Evolutionary conservation across 2,113 vertebrate genomes (phyloP).

Genomic region (Mellivora capensis): DNA sequence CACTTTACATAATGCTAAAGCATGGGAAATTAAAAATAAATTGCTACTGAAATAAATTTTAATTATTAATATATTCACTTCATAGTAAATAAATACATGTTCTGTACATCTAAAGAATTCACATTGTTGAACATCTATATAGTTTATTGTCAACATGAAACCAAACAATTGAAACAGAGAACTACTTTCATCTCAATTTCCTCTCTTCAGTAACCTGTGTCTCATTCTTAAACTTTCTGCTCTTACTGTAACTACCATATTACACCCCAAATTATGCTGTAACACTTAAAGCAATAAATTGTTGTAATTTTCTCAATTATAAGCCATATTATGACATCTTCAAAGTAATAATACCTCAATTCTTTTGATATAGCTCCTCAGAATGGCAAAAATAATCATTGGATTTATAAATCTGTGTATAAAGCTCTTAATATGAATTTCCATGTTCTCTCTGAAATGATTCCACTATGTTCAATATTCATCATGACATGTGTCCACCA

Average conservation of each 20-base stretch:
- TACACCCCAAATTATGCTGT: not conserved
- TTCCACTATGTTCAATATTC: not conserved
- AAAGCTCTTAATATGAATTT: not conserved
- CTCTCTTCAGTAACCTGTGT: not conserved
- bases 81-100: not conserved
- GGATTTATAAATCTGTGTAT: not conserved
- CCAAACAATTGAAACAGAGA: not conserved
- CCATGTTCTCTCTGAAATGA: not conserved
- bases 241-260: not conserved
- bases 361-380: not conserved
- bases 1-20: not conserved
- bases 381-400: not conserved
- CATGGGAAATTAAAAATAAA: not conserved
- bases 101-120: not conserved
- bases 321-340: not conserved
- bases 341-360: not conserved
- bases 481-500: not conserved
- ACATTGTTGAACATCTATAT: not conserved
- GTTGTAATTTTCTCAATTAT: not conserved
- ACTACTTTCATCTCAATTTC: not conserved
- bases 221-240: not conserved
- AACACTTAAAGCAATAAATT: not conserved
- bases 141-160: not conserved
- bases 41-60: not conserved
- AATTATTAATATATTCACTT: conserved; percentile 5